A percentile compares a stretch with the other conserved stretches of the same genome.
These are phyloP conservation scores for Hippasteria phrygiana DNA, from an alignment of 53 echinoderm and acorn worm genomes.

Conservation along the genomic window DNA sequence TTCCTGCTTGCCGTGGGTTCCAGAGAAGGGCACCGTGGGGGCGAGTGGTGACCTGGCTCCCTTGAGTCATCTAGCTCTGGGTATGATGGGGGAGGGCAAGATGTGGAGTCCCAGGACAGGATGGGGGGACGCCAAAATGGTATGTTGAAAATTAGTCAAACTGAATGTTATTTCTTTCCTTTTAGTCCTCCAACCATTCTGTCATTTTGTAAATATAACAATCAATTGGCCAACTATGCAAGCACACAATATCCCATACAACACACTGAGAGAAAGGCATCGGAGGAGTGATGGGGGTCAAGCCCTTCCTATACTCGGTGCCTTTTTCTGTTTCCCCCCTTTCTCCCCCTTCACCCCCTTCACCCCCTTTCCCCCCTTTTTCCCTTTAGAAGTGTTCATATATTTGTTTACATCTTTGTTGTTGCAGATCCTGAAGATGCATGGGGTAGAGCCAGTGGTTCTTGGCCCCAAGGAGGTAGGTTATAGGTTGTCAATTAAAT, in stretches of 20 bases:
- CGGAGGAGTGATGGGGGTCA: too few species aligned
- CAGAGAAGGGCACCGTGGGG: conserved; percentile 95
- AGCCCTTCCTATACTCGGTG: too few species aligned
- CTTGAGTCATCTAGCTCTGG: conserved; percentile 91
- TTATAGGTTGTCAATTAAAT: too few species aligned
- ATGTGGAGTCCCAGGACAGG: conserved; percentile 98
- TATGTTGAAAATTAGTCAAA: conserved; percentile 29
- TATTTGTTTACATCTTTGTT: neutral
- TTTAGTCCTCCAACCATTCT: too few species aligned
- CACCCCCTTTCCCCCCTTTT: neutral
- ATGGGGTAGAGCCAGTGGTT: conserved; percentile 90
- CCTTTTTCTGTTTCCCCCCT: too few species aligned
- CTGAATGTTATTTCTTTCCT: too few species aligned
- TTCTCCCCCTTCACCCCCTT: too few species aligned
- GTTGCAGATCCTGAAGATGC: conserved; percentile 87
- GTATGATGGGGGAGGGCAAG: conserved; percentile 97
- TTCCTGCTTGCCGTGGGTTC: conserved; percentile 91
- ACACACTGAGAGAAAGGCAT: too few species aligned
- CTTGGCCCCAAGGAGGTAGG: conserved; percentile 95
- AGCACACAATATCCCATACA: too few species aligned
- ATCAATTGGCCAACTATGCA: too few species aligned
- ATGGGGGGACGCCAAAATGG: conserved; percentile 88
- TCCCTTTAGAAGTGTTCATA: neutral
- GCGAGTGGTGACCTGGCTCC: conserved; percentile 97
- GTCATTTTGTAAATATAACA: too few species aligned